Conservation (phyloP, 2,797 vertebrate species). For the Heliangelus exortis region DNA sequence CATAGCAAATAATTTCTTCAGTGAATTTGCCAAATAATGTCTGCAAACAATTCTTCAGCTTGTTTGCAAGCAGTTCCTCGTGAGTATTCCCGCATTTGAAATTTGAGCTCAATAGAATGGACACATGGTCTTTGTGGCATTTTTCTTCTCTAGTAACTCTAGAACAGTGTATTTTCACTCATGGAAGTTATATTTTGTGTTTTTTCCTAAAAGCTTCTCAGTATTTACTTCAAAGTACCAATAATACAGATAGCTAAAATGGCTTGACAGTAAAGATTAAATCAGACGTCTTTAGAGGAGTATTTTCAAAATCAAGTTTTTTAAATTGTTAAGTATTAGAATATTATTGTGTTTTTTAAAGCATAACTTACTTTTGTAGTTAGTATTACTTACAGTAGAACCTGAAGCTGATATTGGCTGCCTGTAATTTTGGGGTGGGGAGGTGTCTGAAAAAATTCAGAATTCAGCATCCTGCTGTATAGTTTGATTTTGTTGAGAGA, state of each 20-base stretch:
- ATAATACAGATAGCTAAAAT: not conserved
- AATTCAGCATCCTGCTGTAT: not conserved
- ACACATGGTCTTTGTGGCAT: not conserved
- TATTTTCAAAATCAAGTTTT: not conserved
- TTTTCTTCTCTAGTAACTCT: not conserved
- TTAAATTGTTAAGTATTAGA: not conserved
- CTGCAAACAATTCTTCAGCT: conserved; percentile 56
- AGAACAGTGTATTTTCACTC: not conserved
- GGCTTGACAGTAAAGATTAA: not conserved
- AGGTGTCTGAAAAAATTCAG: not conserved
- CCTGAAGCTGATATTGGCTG: not conserved
- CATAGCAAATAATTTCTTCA: conserved; percentile 52
- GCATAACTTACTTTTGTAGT: not conserved
- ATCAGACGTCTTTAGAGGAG: not conserved
- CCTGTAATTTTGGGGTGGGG: not conserved
- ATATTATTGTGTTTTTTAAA: not conserved
- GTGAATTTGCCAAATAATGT: conserved; percentile 60
- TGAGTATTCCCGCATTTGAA: conserved; percentile 18
- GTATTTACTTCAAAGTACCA: not conserved
- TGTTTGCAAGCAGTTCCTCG: conserved; percentile 47
- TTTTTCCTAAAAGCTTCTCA: not conserved
- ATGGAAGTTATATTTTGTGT: not conserved
- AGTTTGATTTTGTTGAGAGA: not conserved
- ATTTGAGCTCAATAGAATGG: conserved; percentile 11
- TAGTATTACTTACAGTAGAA: not conserved